Evolutionary conservation across 2,797 vertebrate species (phyloP).

Genomic region (Kryptolebias ocellatus): DNA sequence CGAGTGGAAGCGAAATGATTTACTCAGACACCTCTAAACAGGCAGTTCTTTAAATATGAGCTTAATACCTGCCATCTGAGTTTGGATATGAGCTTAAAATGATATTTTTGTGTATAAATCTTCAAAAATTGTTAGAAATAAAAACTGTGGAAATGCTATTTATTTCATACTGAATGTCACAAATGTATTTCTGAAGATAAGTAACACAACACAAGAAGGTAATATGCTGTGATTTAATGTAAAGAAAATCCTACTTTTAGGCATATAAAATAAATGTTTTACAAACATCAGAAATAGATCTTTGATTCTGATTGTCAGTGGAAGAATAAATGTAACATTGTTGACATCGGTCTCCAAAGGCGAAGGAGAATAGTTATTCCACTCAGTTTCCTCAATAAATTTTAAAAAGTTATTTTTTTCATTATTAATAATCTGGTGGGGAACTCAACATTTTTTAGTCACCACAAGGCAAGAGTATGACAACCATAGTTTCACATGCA

Average conservation of each 20-base stretch:
- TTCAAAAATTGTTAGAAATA: slow-evolving; percentile 59
- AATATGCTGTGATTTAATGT: slow-evolving; percentile 62
- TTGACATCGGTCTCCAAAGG: slow-evolving; percentile 29
- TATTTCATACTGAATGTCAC: slow-evolving; percentile 38
- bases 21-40: slow-evolving; percentile 67
- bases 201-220: slow-evolving; percentile 31
- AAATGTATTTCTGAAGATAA: too few relatives aligned
- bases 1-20: slow-evolving; percentile 56
- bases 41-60: slow-evolving; percentile 70
- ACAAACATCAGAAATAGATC: slow-evolving; percentile 7
- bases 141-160: slow-evolving; percentile 30
- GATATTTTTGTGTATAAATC: not conserved
- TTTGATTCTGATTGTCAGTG: too few relatives aligned
- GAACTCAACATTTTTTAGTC: slow-evolving; percentile 50
- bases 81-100: slow-evolving; percentile 48
- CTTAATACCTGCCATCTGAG: slow-evolving; percentile 74
- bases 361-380: slow-evolving; percentile 50
- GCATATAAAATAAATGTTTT: not conserved
- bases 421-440: slow-evolving; percentile 59
- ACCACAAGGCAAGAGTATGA: slow-evolving; percentile 62
- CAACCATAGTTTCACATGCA: slow-evolving; percentile 61
- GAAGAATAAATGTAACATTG: slow-evolving; percentile 14
- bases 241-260: not conserved
- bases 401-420: slow-evolving; percentile 54
- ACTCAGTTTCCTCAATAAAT: slow-evolving; percentile 64